Conservation (phyloP, 2,113 vertebrate genomes). For the Oryzias melastigma region DNA sequence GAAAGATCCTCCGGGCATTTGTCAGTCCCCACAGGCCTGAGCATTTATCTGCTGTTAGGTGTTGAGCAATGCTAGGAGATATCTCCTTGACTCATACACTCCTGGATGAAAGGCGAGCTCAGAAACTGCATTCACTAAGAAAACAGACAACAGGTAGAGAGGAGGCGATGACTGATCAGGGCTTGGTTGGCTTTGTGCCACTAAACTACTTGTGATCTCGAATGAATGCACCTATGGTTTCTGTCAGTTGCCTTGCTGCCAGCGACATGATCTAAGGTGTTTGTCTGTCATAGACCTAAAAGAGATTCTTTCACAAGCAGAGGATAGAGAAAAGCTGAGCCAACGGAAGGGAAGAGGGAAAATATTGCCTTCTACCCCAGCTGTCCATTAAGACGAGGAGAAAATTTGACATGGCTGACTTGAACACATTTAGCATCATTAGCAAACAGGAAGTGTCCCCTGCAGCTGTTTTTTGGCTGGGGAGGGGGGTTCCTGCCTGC, state of each 20-base stretch:
- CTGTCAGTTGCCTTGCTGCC: slow-evolving; percentile 40
- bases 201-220: slow-evolving; percentile 55
- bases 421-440: slow-evolving; percentile 83
- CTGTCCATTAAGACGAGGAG: slow-evolving; percentile 69
- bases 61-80: slow-evolving; percentile 68
- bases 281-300: slow-evolving; percentile 32
- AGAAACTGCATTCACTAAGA: slow-evolving; percentile 42
- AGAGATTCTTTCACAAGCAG: slow-evolving; percentile 35
- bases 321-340: slow-evolving; percentile 24
- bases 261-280: slow-evolving; percentile 42
- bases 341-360: slow-evolving; percentile 30
- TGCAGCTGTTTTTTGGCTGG: slow-evolving; percentile 77
- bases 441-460: slow-evolving; percentile 82
- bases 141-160: slow-evolving; percentile 66
- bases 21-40: slow-evolving; percentile 54
- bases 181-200: slow-evolving; percentile 63
- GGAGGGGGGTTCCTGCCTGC: slow-evolving; percentile 41
- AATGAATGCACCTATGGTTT: slow-evolving; percentile 62
- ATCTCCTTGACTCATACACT: slow-evolving; percentile 65
- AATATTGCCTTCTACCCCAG: slow-evolving; percentile 58
- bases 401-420: slow-evolving; percentile 80
- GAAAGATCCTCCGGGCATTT: slow-evolving; percentile 63
- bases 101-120: slow-evolving; percentile 63
- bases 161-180: slow-evolving; percentile 61
- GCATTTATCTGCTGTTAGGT: slow-evolving; percentile 47